Evolutionary conservation across 2,888 invertebrate species (phyloP).

Genomic region (Cantharis rustica): DNA sequence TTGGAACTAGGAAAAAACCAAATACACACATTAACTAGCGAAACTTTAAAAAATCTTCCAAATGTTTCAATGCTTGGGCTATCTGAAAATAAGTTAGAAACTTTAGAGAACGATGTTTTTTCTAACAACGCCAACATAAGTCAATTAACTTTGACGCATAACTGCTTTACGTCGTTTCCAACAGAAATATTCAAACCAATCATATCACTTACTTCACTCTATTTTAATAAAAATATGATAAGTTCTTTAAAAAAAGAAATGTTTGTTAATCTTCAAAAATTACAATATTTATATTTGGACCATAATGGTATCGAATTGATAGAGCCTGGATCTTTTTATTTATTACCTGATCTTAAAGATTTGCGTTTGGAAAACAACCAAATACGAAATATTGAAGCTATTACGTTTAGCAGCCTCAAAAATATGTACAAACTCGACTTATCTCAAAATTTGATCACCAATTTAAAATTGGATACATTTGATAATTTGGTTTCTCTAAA

Average conservation of each 20-base stretch:
- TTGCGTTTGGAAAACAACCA: not conserved
- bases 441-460: not conserved
- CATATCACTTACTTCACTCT: not conserved
- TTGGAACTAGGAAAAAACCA: slow-evolving; percentile 13
- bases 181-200: not conserved
- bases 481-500: not conserved
- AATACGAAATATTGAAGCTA: not conserved
- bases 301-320: slow-evolving; percentile 8
- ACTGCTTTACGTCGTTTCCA: not conserved
- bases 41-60: not conserved
- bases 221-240: slow-evolving; percentile 2
- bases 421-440: not conserved
- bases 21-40: not conserved
- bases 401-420: not conserved
- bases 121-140: not conserved
- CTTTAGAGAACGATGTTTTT: slow-evolving; percentile 3
- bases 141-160: not conserved
- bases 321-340: slow-evolving; percentile 2
- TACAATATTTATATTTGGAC: slow-evolving; percentile 8
- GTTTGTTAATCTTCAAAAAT: not conserved
- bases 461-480: not conserved
- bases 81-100: not conserved
- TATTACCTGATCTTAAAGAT: not conserved
- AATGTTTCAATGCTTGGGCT: not conserved
- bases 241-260: not conserved